Conservation (phyloP, 2,113 vertebrate genomes). For the Ploceus nigricollis region DNA sequence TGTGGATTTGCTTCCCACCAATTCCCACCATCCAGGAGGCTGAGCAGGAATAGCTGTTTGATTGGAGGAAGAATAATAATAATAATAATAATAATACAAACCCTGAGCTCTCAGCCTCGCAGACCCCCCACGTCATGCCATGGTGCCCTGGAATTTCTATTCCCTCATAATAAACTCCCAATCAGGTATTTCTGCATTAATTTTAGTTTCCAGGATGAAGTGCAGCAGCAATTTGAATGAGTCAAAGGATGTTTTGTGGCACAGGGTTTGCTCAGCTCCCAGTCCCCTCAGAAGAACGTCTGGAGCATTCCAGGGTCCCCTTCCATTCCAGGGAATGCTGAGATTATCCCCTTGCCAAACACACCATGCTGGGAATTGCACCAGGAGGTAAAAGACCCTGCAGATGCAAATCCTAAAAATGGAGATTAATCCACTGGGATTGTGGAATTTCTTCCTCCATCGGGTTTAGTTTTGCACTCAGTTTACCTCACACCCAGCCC, state of each 20-base stretch:
- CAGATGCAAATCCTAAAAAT: not conserved
- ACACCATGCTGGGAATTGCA: no score
- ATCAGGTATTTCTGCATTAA: accelerated
- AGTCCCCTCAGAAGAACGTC: not conserved
- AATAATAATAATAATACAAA: not conserved
- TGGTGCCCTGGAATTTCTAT: not conserved
- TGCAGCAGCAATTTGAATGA: not conserved
- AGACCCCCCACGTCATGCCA: accelerated
- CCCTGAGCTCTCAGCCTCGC: not conserved
- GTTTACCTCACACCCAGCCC: not conserved
- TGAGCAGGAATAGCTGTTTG: no score
- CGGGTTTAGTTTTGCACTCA: not conserved
- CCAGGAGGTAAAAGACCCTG: not conserved
- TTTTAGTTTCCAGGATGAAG: not conserved
- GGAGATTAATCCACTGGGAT: not conserved
- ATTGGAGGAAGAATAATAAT: no score
- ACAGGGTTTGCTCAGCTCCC: not conserved
- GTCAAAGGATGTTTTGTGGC: not conserved
- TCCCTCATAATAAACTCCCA: not conserved
- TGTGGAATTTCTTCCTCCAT: not conserved
- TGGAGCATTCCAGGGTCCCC: not conserved
- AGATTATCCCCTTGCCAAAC: not conserved
- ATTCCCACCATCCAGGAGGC: not conserved
- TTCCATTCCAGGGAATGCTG: not conserved
- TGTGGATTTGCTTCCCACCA: not conserved